Conservation (phyloP, 2,797 vertebrate species). For the Selene dorsalis region DNA sequence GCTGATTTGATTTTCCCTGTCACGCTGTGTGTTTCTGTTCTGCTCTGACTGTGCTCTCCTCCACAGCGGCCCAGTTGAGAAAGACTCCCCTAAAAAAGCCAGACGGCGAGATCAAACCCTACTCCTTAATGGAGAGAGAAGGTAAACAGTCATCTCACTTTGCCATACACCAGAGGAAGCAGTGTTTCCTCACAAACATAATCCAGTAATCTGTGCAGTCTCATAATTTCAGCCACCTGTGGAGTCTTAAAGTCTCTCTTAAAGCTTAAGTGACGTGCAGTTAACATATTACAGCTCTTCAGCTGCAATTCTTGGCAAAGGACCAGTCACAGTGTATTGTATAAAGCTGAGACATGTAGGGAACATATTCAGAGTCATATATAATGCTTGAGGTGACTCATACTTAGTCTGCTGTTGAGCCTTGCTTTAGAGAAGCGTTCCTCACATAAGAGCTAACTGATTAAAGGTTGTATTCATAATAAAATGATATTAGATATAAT, state of each 20-base stretch:
- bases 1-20: neutral
- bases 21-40: neutral
- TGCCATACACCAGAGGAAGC: neutral
- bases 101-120: conserved; percentile 94
- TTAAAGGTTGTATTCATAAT: no score
- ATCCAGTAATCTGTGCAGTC: neutral
- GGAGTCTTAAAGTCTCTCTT: neutral
- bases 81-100: conserved; percentile 87
- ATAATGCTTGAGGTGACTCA: neutral
- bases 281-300: no score
- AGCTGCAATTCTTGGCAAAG: neutral
- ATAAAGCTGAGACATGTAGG: neutral
- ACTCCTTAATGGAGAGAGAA: conserved; percentile 91
- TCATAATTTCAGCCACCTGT: neutral
- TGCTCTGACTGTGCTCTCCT: conserved; percentile 35
- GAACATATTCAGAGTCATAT: neutral
- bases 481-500: no score
- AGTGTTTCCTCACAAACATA: neutral
- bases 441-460: no score
- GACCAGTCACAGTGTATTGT: neutral
- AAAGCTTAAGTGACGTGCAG: neutral
- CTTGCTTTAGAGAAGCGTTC: no score
- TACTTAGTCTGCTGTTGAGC: neutral
- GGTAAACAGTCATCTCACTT: conserved; percentile 78
- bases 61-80: conserved; percentile 79